phyloP scores from a whole-genome alignment of 92 coral and sea anemone genomes.

The Epizoanthus ramosus region DNA sequence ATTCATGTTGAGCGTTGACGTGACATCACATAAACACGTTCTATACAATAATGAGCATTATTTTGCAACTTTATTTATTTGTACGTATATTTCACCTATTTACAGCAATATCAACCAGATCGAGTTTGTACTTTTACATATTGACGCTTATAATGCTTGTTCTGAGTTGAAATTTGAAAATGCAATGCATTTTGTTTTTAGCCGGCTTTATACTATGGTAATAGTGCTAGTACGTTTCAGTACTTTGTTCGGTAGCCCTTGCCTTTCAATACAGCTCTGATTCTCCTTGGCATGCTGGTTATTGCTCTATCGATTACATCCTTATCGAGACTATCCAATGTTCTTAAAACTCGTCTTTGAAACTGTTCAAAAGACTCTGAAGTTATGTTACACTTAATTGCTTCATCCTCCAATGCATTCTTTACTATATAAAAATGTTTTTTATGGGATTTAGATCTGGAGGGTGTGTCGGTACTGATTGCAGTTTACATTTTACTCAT shows the following conservation, averaged over 20 bases:
- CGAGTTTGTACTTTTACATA: conserved; percentile 16
- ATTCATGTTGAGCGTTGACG: background rate
- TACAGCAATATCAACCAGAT: conserved; percentile 18
- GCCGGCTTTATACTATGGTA: background rate
- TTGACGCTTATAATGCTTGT: conserved; percentile 29
- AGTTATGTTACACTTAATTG: conserved; percentile 40
- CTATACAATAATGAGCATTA: conserved; percentile 18
- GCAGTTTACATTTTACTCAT: conserved; percentile 3
- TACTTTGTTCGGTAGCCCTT: conserved; percentile 62
- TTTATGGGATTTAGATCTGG: conserved; percentile 66
- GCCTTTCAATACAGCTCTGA: conserved; percentile 9
- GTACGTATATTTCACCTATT: conserved; percentile 8
- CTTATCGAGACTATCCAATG: conserved; percentile 23
- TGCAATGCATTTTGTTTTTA: conserved; percentile 13
- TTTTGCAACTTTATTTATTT: conserved; percentile 16
- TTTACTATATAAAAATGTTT: conserved; percentile 59
- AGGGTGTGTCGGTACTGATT: conserved; percentile 58
- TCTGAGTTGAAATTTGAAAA: conserved; percentile 32
- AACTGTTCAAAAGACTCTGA: conserved; percentile 54
- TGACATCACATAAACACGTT: background rate
- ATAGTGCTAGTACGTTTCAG: conserved; percentile 29
- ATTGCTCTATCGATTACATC: conserved; percentile 51
- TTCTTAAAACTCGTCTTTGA: too few relatives aligned
- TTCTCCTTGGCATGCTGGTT: conserved; percentile 42
- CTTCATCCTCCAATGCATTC: conserved; percentile 37